These are phyloP conservation scores for Oryzias sinensis DNA, from an alignment of 2,797 vertebrate species.

Conservation along the genomic window DNA sequence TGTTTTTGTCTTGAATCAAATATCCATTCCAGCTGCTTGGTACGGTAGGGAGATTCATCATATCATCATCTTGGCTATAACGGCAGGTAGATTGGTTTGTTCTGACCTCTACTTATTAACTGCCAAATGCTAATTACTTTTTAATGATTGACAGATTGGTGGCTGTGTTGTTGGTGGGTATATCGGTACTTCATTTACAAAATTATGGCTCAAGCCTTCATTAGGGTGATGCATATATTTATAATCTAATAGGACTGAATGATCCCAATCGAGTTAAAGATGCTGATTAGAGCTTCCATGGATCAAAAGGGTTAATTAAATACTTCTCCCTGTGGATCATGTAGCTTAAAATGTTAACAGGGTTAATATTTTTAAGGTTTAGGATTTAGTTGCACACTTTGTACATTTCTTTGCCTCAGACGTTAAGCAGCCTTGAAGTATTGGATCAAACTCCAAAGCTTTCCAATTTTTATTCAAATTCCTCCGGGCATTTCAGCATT, in stretches of 20 bases:
- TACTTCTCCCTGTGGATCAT: conserved; percentile 45
- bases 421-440: too few species aligned
- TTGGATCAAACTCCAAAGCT: too few species aligned
- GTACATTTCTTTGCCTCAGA: conserved; percentile 1
- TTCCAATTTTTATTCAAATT: too few species aligned
- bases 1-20: conserved; percentile 4
- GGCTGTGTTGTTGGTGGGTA: conserved; percentile 17
- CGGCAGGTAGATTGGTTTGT: conserved; percentile 23
- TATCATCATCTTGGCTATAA: conserved; percentile 10
- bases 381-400: conserved; percentile 3
- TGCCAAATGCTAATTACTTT: conserved; percentile 43
- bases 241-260: conserved; percentile 35
- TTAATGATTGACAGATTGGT: conserved; percentile 46
- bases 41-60: conserved; percentile 11
- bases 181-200: conserved; percentile 10
- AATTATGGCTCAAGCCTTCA: conserved; percentile 33
- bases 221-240: conserved; percentile 42
- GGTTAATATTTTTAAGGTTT: conserved; percentile 6
- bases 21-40: conserved; percentile 6
- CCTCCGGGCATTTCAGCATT: too few species aligned
- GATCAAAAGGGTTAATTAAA: conserved; percentile 55
- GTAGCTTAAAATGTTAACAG: conserved; percentile 29
- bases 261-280: conserved; percentile 42
- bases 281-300: conserved; percentile 43
- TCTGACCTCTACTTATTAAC: conserved; percentile 35